These are phyloP conservation scores for Dyspetes luteomarginatus DNA, from an alignment of 2,888 invertebrate genomes.

Conservation along the genomic window DNA sequence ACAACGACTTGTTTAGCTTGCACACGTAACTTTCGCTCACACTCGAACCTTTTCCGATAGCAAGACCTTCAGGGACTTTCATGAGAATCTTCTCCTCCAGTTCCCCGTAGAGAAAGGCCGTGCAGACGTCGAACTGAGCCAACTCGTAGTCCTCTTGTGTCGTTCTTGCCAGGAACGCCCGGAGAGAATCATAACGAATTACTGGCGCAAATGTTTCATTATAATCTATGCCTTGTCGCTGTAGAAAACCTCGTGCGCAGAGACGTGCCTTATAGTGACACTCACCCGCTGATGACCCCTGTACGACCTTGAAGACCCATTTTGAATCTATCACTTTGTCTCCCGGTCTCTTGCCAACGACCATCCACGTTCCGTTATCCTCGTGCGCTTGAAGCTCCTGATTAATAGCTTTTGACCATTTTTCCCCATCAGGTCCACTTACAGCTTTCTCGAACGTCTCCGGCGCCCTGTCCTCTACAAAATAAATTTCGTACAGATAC, in stretches of 20 bases:
- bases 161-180: conserved; percentile 27
- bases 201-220: too few relatives aligned
- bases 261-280: conserved; percentile 43
- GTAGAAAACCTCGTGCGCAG: conserved; percentile 35
- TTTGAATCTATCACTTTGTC: conserved; percentile 42
- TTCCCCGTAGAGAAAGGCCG: conserved; percentile 30
- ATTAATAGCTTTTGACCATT: conserved; percentile 43
- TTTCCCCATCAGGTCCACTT: conserved; percentile 28
- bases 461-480: conserved; percentile 36
- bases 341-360: conserved; percentile 32
- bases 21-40: conserved; percentile 31
- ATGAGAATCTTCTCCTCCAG: conserved; percentile 42
- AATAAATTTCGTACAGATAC: conserved; percentile 30
- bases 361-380: conserved; percentile 33
- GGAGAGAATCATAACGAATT: conserved; percentile 27
- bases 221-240: conserved; percentile 43
- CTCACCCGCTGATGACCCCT: conserved; percentile 28
- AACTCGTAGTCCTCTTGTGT: conserved; percentile 32
- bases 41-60: not conserved
- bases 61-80: conserved; percentile 41
- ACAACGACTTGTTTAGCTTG: conserved; percentile 61
- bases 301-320: conserved; percentile 48
- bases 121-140: conserved; percentile 38
- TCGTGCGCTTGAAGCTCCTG: conserved; percentile 45
- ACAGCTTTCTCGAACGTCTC: conserved; percentile 50